These are phyloP conservation scores for Micrasema longulum DNA, from an alignment of 1,140 invertebrate genomes.

Conservation along the genomic window DNA sequence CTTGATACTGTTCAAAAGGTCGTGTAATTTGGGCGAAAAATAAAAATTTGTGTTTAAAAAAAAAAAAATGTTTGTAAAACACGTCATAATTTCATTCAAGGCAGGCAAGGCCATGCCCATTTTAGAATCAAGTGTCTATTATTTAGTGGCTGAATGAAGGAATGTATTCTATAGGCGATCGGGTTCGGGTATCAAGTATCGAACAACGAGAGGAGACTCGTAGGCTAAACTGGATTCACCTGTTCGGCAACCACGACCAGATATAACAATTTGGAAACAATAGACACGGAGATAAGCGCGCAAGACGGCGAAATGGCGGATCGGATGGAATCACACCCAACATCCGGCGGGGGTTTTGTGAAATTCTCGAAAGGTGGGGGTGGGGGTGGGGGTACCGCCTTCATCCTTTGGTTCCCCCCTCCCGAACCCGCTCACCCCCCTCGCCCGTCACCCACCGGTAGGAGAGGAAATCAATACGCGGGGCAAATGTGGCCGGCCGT, in stretches of 20 bases:
- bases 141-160: background rate
- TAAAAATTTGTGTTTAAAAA: too few species aligned
- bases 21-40: too few species aligned
- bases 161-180: background rate
- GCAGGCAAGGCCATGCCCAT: too few species aligned
- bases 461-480: conserved; percentile 50
- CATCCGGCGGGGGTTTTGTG: conserved; percentile 41
- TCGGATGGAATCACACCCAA: conserved; percentile 39
- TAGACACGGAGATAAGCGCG: conserved; percentile 30
- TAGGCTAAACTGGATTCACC: conserved; percentile 3
- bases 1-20: too few species aligned
- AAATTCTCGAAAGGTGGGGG: conserved; percentile 60
- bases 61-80: too few species aligned
- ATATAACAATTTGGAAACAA: conserved; percentile 35
- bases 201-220: background rate
- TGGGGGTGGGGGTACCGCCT: conserved; percentile 63
- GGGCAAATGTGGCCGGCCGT: conserved; percentile 49
- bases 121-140: too few species aligned
- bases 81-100: too few species aligned
- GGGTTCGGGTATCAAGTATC: background rate
- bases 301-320: conserved; percentile 35
- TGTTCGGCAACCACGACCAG: conserved; percentile 5
- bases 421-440: conserved; percentile 56
- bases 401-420: conserved; percentile 61
- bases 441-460: conserved; percentile 54